Evolutionary conservation across 2,888 invertebrate species (phyloP).

Genomic region (Caenorhabditis virilis): DNA sequence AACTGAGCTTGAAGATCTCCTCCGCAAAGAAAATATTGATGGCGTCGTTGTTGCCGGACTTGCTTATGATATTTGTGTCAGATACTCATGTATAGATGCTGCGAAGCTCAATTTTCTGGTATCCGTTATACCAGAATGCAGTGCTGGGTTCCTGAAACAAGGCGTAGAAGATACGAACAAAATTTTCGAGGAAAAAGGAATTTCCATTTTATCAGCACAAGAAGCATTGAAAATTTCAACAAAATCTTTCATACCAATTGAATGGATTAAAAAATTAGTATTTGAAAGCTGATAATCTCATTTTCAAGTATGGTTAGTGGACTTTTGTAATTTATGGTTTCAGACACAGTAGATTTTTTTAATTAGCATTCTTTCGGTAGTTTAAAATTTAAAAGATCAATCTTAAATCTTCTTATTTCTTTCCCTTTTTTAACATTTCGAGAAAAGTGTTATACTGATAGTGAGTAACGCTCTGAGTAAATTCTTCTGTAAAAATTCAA

Average conservation of each 20-base stretch:
- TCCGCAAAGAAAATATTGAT: slow-evolving; percentile 81
- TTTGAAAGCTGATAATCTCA: no score
- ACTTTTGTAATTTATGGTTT: no score
- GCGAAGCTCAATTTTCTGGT: slow-evolving; percentile 24
- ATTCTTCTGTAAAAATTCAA: no score
- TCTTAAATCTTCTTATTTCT: no score
- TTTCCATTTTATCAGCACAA: slow-evolving; percentile 42
- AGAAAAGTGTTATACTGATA: no score
- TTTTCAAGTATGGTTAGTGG: no score
- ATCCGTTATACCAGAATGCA: slow-evolving; percentile 27
- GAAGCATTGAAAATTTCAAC: slow-evolving; percentile 14
- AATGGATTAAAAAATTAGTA: slow-evolving; percentile 34
- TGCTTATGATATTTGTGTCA: slow-evolving; percentile 91
- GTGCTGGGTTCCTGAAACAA: slow-evolving; percentile 34
- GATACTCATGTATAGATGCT: slow-evolving; percentile 43
- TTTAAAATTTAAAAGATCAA: no score
- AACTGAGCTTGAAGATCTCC: slow-evolving; percentile 82
- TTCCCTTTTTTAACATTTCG: no score
- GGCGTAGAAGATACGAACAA: slow-evolving; percentile 48
- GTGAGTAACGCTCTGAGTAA: no score
- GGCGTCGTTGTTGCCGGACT: slow-evolving; percentile 93
- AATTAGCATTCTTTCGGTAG: no score
- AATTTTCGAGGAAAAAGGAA: slow-evolving; percentile 41
- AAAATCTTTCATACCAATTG: slow-evolving; percentile 18
- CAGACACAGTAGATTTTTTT: no score